Conservation (phyloP, 2,888 invertebrate genomes). For the Boloria selene region DNA sequence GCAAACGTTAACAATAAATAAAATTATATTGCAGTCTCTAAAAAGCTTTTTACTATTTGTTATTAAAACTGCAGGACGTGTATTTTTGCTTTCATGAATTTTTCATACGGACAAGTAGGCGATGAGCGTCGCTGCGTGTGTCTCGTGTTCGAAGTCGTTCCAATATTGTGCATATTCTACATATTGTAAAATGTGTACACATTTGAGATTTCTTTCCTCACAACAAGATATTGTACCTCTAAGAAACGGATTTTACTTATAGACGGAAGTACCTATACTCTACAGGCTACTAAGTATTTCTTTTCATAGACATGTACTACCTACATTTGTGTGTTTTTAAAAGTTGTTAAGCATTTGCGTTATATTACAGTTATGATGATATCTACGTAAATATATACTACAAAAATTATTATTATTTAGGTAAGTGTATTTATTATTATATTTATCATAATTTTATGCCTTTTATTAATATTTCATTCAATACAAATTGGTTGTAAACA, state of each 20-base stretch:
- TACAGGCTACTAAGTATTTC: neutral
- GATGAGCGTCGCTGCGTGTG: conserved; percentile 40
- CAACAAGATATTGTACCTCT: conserved; percentile 6
- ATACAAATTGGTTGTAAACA: too few species aligned
- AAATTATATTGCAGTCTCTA: neutral
- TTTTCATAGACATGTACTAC: neutral
- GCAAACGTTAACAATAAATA: too few species aligned
- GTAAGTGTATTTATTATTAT: too few species aligned
- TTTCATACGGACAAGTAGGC: conserved; percentile 46
- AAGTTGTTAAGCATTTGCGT: too few species aligned
- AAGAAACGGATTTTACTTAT: conserved; percentile 11
- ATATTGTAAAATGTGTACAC: conserved; percentile 24
- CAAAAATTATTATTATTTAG: too few species aligned
- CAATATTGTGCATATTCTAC: conserved; percentile 15
- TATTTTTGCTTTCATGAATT: conserved; percentile 44
- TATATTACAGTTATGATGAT: too few species aligned
- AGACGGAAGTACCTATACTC: neutral
- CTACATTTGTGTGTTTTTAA: too few species aligned
- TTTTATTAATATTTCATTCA: too few species aligned
- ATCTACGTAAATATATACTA: too few species aligned
- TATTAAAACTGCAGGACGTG: conserved; percentile 20
- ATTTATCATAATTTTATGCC: too few species aligned
- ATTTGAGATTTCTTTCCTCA: conserved; percentile 17
- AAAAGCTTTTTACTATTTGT: conserved; percentile 18
- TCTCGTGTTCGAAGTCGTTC: conserved; percentile 18